Base-by-base conservation (phyloP, 2,888 invertebrate species). In the Mesochorus sp. region DNA sequence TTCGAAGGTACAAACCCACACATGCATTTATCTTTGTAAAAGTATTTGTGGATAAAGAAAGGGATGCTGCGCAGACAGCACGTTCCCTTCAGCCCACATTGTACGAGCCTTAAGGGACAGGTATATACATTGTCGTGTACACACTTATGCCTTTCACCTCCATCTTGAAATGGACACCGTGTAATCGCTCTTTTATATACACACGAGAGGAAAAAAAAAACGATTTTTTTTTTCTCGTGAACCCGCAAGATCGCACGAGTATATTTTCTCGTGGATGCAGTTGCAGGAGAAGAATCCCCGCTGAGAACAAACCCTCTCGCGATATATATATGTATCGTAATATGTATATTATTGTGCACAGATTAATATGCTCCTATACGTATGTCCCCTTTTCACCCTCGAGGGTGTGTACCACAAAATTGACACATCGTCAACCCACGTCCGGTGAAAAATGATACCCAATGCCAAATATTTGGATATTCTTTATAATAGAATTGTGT, bases 81-180 rank as follows among this genome's bases (percentile, higher is more conserved):
- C 78, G 78, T 78, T 74, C 78, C 74, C 74, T 70, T 59, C 51
- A 44, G 31, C 68, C 64, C 64, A 49, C 73, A 61, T 70, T 70
- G 78, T 70, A 39, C n/a, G 24, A 53, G 57, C 49, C 24, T 39
- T 47, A 26, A 67, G 6, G 12, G 37, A 39, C 37, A 21, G 19
- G 37, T 34, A 51, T 28, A 39, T 59, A 34, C 39, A 34, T 67
- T 59, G 34, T 47, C 26, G 26, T 51, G 37, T 21, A 62, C 55
- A 57, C 66, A 51, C 55, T 68, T 68, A 53, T 78, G 72, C 51
- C 75, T 79, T 76, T 71, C 61, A 72, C 73, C 73, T 81, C 73
- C 82, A 80, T 82, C 81, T 81, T 88, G 89, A 88, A 89, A 89
- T 88, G 88, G 88, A 89, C 89, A 88, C 89, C 88, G 86, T 87